Base-by-base conservation (phyloP, 2,888 invertebrate genomes). In the Lamproptera curius region DNA sequence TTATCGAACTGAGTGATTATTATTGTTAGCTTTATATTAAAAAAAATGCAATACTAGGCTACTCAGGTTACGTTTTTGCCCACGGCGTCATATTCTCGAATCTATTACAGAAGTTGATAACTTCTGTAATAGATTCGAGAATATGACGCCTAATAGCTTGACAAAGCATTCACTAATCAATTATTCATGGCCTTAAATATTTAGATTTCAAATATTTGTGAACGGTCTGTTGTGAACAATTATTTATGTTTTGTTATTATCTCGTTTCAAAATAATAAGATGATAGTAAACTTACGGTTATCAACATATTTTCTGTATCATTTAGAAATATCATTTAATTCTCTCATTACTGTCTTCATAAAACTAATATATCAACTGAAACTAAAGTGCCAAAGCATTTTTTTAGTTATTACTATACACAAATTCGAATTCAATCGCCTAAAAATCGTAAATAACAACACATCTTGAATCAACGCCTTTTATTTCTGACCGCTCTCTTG, bases 81-180 rank as follows among this genome's bases (percentile, higher is more conserved):
- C n/a, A n/a, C n/a, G n/a, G n/a, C n/a, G n/a, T n/a, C n/a, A n/a
- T n/a, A n/a, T n/a, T n/a, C n/a, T n/a, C n/a, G n/a, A n/a, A n/a
- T n/a, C n/a, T n/a, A n/a, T n/a, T n/a, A n/a, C n/a, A n/a, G n/a
- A n/a, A n/a, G n/a, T n/a, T n/a, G n/a, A n/a, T n/a, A n/a, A n/a
- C n/a, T n/a, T n/a, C n/a, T n/a, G n/a, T n/a, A n/a, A n/a, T n/a
- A n/a, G n/a, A n/a, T n/a, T n/a, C n/a, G n/a, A n/a, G n/a, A n/a
- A n/a, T n/a, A n/a, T n/a, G n/a, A n/a, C n/a, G n/a, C n/a, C n/a
- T n/a, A n/a, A n/a, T n/a, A n/a, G n/a, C n/a, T n/a, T 28, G 35
- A 11, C 15, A 14, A 43, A 10, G 39, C 48, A 39, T 49, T 49
- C 48, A 49, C 48, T 49, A 40, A 49, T 49, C 23, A 43, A 39